Base-by-base conservation (phyloP, 2,113 vertebrate genomes). In the Piaya cayana region DNA sequence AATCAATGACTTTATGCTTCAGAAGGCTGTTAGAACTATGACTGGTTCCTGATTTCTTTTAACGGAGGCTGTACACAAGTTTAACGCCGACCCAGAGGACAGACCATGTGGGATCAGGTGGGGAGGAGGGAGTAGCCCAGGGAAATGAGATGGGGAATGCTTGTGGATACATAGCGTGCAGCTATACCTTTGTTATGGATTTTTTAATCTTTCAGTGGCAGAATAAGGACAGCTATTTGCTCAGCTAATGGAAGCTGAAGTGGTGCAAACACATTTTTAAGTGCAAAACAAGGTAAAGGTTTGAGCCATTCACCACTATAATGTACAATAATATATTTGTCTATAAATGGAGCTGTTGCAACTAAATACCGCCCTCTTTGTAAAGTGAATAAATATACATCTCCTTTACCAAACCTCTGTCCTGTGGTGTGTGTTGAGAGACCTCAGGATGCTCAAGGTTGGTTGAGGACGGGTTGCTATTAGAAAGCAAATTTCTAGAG, bases 331-430 rank as follows among this genome's bases (percentile, higher is more conserved):
- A 97, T 98, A 97, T 97, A 97, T 98, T 98, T 98, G 98, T 98
- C 97, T 98, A 98, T 98, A 98, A 97, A 97, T 97, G 96, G 96
- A 98, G 92, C 97, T 98, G 97, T 98, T 98, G 97, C 97, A 96
- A 97, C 96, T 97, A 97, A 97, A 97, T 97, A 97, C 96, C 96
- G 93, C 97, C 97, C 96, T 98, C 98, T 98, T 98, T 98, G 98
- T 98, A 98, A 98, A 98, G 97, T 98, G 97, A 98, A 98, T 98
- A 98, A 98, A 98, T 98, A 95, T 80, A 98, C 97, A 96, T 98
- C 98, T 97, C 97, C 97, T 98, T 98, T 98, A 98, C 92, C 92
- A 94, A 78, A 88, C 81, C 86, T 52, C 96, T 97, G 97, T 98
- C 85, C 93, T 91, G 96, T 98, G 88, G 45, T 98, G 30, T 97